Conservation (phyloP, 1,140 invertebrate species). For the Scylla paramamosain region DNA sequence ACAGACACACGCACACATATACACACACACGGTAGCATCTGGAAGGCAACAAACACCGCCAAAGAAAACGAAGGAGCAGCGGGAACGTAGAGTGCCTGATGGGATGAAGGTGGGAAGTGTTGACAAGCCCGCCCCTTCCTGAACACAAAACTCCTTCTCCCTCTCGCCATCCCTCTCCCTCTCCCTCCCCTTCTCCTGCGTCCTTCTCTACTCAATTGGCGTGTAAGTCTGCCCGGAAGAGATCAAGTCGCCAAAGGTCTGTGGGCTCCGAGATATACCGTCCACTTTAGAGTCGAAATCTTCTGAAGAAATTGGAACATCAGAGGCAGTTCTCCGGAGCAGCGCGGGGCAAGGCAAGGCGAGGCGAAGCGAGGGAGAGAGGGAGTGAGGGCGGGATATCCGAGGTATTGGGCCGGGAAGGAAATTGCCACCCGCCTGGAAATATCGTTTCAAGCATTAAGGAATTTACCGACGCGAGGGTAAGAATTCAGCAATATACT, state of each 20-base stretch:
- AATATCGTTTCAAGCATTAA: background rate
- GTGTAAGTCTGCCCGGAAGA: constrained; percentile 14
- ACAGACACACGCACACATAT: background rate
- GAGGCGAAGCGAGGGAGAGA: no score
- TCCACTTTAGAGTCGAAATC: constrained; percentile 40
- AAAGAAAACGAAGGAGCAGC: no score
- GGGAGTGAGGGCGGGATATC: background rate
- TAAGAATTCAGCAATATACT: background rate
- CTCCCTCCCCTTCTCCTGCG: background rate
- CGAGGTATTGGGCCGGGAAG: constrained; percentile 1
- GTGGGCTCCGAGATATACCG: background rate
- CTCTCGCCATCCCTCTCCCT: background rate
- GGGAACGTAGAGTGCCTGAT: no score
- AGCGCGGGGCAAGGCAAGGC: background rate
- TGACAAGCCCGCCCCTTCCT: no score
- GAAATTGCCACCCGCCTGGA: background rate
- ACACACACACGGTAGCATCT: background rate
- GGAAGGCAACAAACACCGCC: background rate
- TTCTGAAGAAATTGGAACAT: constrained; percentile 40
- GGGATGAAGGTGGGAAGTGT: no score
- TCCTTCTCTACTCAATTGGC: constrained; percentile 21
- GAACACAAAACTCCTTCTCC: background rate
- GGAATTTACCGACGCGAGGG: constrained; percentile 3
- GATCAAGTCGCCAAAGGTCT: background rate
- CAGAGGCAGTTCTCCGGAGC: constrained; percentile 42